phyloP scores from a whole-genome alignment of 2,888 invertebrate genomes.

The Chouioia cunea region DNA sequence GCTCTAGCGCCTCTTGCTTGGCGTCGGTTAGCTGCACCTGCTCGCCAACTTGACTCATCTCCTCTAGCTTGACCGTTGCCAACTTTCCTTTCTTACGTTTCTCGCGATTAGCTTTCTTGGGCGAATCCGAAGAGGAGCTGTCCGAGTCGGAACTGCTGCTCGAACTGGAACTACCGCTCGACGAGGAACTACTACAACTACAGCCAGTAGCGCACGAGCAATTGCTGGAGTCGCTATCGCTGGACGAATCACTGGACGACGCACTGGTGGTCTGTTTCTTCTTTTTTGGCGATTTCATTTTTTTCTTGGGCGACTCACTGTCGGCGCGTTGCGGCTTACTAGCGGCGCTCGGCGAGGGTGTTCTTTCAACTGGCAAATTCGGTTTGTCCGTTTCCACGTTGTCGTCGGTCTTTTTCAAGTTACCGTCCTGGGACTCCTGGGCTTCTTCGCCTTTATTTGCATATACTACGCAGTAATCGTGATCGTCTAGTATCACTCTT shows the following conservation, averaged over 20 bases:
- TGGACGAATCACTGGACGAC: constrained; percentile 83
- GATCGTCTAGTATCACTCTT: constrained; percentile 72
- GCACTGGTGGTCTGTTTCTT: constrained; percentile 69
- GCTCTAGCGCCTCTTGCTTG: constrained; percentile 35
- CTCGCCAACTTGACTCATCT: constrained; percentile 70
- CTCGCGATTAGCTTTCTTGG: constrained; percentile 55
- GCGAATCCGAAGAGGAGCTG: constrained; percentile 74
- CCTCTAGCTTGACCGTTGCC: constrained; percentile 66
- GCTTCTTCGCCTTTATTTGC: constrained; percentile 51
- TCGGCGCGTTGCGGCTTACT: constrained; percentile 19
- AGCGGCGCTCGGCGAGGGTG: constrained; percentile 13
- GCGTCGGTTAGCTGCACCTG: neutral
- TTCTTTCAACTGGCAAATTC: constrained; percentile 28
- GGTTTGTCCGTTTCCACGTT: constrained; percentile 10
- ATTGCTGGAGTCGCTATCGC: constrained; percentile 80
- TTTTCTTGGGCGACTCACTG: constrained; percentile 49
- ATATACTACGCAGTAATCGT: constrained; percentile 77
- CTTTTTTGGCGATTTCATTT: constrained; percentile 65
- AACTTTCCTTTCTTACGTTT: constrained; percentile 67
- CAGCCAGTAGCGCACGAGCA: constrained; percentile 89
- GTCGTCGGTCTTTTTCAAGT: constrained; percentile 28
- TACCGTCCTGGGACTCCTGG: neutral
- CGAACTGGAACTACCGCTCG: constrained; percentile 74
- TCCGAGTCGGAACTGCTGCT: constrained; percentile 74
- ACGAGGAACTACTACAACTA: constrained; percentile 82